A percentile compares a stretch with the other conserved stretches of the same genome.
phyloP scores from a whole-genome alignment of 2,113 vertebrate species.

The Dissostichus mawsoni region DNA sequence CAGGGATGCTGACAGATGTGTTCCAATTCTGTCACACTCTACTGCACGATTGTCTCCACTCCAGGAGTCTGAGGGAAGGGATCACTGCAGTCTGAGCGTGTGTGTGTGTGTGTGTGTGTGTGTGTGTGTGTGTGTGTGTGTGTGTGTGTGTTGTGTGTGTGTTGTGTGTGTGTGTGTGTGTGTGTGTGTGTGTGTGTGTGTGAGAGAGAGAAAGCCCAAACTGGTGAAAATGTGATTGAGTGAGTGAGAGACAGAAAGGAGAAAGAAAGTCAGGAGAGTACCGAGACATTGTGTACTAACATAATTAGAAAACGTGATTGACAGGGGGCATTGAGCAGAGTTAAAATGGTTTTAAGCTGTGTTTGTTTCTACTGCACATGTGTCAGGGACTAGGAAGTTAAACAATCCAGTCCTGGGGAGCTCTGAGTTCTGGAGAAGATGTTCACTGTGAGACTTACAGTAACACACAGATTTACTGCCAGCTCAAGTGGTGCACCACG shows the following conservation, averaged over 20 bases:
- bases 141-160: background rate
- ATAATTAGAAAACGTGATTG: constrained; percentile 5
- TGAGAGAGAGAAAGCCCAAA: background rate
- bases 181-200: background rate
- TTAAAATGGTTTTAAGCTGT: background rate
- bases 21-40: constrained; percentile 45
- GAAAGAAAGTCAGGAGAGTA: constrained; percentile 1
- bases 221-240: background rate
- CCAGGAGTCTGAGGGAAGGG: constrained; percentile 21
- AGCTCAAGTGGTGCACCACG: constrained; percentile 37
- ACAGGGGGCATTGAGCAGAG: background rate
- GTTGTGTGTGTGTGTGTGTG: background rate
- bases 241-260: background rate
- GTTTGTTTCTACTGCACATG: background rate
- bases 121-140: background rate
- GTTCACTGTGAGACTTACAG: constrained; percentile 6
- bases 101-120: constrained; percentile 16
- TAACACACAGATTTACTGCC: constrained; percentile 57
- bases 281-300: background rate
- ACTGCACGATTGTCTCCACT: constrained; percentile 43
- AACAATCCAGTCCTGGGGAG: constrained; percentile 21
- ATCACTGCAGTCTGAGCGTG: background rate
- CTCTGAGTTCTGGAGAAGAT: too few species aligned
- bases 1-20: constrained; percentile 53
- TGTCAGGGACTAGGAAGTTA: background rate